Conservation (phyloP, 2,888 invertebrate species). For the Megamerina dolium region DNA sequence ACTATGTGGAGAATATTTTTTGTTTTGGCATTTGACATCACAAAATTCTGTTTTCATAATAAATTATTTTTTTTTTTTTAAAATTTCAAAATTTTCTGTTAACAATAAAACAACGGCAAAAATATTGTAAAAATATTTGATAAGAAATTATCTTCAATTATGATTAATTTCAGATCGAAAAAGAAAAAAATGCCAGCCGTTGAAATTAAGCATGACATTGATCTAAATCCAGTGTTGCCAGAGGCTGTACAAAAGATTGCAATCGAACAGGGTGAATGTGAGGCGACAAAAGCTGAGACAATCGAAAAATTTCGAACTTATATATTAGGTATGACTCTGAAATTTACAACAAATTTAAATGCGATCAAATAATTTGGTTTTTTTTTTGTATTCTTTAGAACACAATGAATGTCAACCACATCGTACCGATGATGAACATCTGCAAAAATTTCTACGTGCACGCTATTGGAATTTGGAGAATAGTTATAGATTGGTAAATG, state of each 20-base stretch:
- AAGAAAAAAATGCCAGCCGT: slow-evolving; percentile 37
- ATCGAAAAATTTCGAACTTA: slow-evolving; percentile 67
- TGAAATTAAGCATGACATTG: slow-evolving; percentile 50
- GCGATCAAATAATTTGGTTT: no score
- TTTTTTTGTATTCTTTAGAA: slow-evolving; percentile 53
- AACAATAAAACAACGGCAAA: no score
- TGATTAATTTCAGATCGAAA: no score
- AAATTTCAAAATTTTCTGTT: no score
- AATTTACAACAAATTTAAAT: no score
- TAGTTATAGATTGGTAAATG: slow-evolving; percentile 68
- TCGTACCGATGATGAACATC: slow-evolving; percentile 68
- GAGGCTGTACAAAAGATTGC: slow-evolving; percentile 64
- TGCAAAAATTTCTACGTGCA: slow-evolving; percentile 68
- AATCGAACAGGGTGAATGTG: slow-evolving; percentile 60
- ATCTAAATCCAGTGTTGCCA: slow-evolving; percentile 60
- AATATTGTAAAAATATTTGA: no score
- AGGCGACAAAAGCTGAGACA: slow-evolving; percentile 61
- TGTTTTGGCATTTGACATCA: no score
- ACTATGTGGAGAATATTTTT: no score
- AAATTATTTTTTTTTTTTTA: no score
- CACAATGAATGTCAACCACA: slow-evolving; percentile 69
- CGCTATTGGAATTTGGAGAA: slow-evolving; percentile 65
- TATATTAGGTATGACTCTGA: slow-evolving; percentile 59
- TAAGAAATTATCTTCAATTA: no score
- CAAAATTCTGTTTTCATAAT: no score